These are phyloP conservation scores for Mystacornis crossleyi DNA, from an alignment of 2,113 vertebrate genomes.

Conservation along the genomic window DNA sequence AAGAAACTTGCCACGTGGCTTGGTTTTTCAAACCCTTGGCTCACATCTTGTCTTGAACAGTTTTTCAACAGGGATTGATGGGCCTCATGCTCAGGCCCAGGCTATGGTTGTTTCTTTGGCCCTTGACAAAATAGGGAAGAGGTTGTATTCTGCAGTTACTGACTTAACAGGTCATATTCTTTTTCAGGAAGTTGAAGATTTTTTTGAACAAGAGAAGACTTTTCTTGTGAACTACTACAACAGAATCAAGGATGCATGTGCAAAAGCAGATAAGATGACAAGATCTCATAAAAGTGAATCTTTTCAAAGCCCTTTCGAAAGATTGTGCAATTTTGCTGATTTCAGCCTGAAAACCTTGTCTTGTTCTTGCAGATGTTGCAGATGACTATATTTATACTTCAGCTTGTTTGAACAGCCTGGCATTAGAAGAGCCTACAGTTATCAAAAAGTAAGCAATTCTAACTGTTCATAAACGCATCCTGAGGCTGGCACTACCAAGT, in stretches of 20 bases:
- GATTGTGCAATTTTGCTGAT: not conserved
- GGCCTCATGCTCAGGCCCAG: not conserved
- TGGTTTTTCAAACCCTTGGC: not conserved
- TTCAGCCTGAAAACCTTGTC: slow-evolving; percentile 25
- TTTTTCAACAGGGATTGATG: not conserved
- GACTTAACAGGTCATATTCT: not conserved
- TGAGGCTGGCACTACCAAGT: not conserved
- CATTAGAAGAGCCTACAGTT: slow-evolving; percentile 84
- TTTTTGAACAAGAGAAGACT: slow-evolving; percentile 97
- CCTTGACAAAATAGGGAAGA: not conserved
- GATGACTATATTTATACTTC: slow-evolving; percentile 95
- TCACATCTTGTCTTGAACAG: not conserved
- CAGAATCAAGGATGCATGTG: slow-evolving; percentile 93
- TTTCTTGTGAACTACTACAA: slow-evolving; percentile 93
- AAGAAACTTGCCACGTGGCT: not conserved
- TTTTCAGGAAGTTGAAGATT: slow-evolving; percentile 93
- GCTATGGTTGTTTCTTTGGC: not conserved
- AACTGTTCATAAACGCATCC: not conserved
- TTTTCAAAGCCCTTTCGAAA: not conserved
- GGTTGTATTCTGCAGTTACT: not conserved
- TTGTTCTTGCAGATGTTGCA: slow-evolving; percentile 86
- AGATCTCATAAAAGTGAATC: slow-evolving; percentile 91
- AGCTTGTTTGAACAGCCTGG: slow-evolving; percentile 83
- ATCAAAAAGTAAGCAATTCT: slow-evolving; percentile 86
- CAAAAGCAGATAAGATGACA: slow-evolving; percentile 97